phyloP scores from a whole-genome alignment of 2,113 vertebrate species.

The Rattus rattus region DNA sequence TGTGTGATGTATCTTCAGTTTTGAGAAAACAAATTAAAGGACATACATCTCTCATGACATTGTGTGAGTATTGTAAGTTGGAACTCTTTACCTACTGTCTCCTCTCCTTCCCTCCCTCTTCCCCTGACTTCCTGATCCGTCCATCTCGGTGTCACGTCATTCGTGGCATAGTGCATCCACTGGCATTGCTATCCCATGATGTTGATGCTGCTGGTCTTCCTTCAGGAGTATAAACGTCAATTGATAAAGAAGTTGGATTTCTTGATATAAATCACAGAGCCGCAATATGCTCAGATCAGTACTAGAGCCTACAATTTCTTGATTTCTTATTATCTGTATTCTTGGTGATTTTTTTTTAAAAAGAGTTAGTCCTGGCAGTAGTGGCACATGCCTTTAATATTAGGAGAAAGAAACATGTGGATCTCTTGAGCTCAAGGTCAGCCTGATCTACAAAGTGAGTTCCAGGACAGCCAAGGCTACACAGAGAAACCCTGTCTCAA shows the following conservation, averaged over 20 bases:
- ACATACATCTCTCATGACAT: not conserved
- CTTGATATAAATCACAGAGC: not conserved
- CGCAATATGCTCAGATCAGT: not conserved
- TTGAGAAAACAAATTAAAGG: not conserved
- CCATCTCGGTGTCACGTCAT: not conserved
- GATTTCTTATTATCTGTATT: not conserved
- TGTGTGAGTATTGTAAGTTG: not conserved
- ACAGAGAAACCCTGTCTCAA: not conserved
- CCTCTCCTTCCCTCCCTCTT: not conserved
- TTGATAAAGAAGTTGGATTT: not conserved
- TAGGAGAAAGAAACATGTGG: not conserved
- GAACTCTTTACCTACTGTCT: not conserved
- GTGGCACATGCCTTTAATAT: not conserved
- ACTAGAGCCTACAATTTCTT: not conserved
- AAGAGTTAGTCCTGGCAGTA: not conserved
- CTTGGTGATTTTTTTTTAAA: not conserved
- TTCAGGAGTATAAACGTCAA: not conserved
- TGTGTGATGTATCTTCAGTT: not conserved
- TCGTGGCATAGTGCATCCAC: not conserved
- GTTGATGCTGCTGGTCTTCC: not conserved
- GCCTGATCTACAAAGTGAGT: not conserved
- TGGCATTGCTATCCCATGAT: not conserved
- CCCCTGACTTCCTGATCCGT: not conserved
- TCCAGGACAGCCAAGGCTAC: not conserved
- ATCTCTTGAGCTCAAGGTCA: not conserved